These are phyloP conservation scores for Drosophila mimetica DNA, from an alignment of 2,888 invertebrate species.

Conservation along the genomic window DNA sequence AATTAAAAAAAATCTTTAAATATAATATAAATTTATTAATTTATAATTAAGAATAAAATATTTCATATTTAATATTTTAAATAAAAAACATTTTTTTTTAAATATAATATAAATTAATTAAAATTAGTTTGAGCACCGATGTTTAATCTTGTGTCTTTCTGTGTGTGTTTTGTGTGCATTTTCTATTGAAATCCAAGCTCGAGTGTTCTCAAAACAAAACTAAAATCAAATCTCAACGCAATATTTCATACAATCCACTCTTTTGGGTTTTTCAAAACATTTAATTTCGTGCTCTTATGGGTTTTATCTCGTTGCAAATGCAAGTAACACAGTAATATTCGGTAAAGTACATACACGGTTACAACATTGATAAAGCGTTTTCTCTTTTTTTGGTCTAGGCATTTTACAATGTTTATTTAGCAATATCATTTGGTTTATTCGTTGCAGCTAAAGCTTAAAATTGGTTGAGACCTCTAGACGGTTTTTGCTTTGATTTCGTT, in stretches of 20 bases:
- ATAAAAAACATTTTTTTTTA: too few species aligned
- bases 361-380: conserved; percentile 66
- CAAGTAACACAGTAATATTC: conserved; percentile 34
- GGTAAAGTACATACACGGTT: conserved; percentile 47
- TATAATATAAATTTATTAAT: too few species aligned
- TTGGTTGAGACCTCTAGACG: conserved; percentile 11
- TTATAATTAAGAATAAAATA: too few species aligned
- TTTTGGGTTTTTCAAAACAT: conserved; percentile 37
- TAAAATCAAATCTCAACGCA: conserved; percentile 51
- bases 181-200: conserved; percentile 40
- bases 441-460: conserved; percentile 10
- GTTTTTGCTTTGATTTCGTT: conserved; percentile 15
- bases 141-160: conserved; percentile 8
- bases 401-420: conserved; percentile 32
- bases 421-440: conserved; percentile 14
- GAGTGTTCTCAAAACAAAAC: conserved; percentile 30
- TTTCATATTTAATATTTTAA: too few species aligned
- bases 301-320: conserved; percentile 23
- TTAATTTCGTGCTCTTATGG: conserved; percentile 55
- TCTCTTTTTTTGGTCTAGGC: conserved; percentile 29
- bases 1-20: too few species aligned
- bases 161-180: conserved; percentile 17
- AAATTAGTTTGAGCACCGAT: background rate
- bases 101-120: too few species aligned
- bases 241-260: conserved; percentile 19